Evolutionary conservation across 2,113 vertebrate genomes (phyloP), one percentile per base, ranked within the genome.

Genomic region (Heterotis niloticus): DNA sequence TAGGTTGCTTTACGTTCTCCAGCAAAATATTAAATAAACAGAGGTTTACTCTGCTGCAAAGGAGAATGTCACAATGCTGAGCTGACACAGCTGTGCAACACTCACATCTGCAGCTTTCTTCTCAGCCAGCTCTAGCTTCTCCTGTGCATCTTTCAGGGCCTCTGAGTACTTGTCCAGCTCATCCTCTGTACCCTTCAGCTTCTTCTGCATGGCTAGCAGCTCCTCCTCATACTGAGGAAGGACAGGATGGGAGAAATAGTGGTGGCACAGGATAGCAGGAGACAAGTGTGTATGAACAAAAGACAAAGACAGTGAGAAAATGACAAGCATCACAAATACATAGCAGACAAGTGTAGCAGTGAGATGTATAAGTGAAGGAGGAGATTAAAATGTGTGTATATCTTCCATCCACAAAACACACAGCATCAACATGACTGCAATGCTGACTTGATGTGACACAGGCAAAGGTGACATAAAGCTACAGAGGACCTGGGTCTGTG

Each of bases 131-230:
- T 99, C 97, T 81, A 99, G 93, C 85, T 99, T 99, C 89, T 99
- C 96, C 89, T 99, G 96, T 5, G 96, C 97, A 0, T 99, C 96
- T 83, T 98, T 99, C 81, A 99, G 86, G 9, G 97, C 96, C 84
- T 98, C 96, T 0, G 96, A 98, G 82, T 98, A 99, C 81, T 98
- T 99, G 82, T 98, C 97, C 71, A 98, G 90, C 86, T 99, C 97
- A 0, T 99, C 97, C 82, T 99, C 97, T 0, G 96, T 99, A 44
- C 94, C 94, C 86, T 99, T 99, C 75, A 99, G 93, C 88, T 96
- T 98, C 91, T 98, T 98, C 86, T 98, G 96, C 96, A 98, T 96
- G 76, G 96, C 93, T 0, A 94, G 90, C 5, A 99, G 83, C 82
- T 99, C 97, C 0, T 98, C 97, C 84, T 99, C 97, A 87, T 98